A percentile compares a stretch with the other conserved stretches of the same genome.
Evolutionary conservation across 2,113 vertebrate genomes (phyloP).

Genomic region (Dendropsophus ebraccatus): DNA sequence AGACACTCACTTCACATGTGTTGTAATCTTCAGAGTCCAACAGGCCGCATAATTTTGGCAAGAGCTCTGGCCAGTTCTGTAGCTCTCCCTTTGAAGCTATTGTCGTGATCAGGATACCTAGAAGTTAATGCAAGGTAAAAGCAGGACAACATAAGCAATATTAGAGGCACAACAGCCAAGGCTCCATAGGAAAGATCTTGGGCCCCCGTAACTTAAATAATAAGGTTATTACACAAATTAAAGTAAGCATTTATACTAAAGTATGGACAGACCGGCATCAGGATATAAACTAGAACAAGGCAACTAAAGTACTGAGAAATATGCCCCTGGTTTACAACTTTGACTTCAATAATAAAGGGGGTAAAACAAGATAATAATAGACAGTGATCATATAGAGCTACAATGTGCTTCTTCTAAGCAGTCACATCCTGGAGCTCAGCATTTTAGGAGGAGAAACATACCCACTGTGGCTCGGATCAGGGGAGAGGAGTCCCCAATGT

Average conservation of each 20-base stretch:
- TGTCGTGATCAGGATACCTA: conserved; percentile 97
- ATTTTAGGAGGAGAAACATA: conserved; percentile 72
- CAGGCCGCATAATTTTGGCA: conserved; percentile 92
- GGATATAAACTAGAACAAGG: too few species aligned
- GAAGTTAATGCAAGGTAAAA: not conserved
- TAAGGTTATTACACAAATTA: too few species aligned
- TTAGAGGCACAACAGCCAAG: too few species aligned
- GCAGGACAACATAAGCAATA: not conserved
- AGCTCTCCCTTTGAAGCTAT: conserved; percentile 96
- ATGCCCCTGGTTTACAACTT: too few species aligned
- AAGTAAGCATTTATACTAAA: too few species aligned
- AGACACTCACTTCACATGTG: conserved; percentile 88
- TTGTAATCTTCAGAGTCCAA: conserved; percentile 98
- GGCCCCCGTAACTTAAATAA: not conserved
- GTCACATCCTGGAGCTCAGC: too few species aligned
- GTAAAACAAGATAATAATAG: too few species aligned
- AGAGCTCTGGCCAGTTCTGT: conserved; percentile 96
- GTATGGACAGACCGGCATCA: not conserved
- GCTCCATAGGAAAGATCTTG: too few species aligned
- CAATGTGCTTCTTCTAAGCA: too few species aligned
- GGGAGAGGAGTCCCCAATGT: conserved; percentile 94
- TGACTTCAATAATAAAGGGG: too few species aligned
- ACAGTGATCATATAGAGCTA: too few species aligned
- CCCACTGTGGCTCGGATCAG: conserved; percentile 96
- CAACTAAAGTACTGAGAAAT: too few species aligned